Conservation (phyloP, 92 coral and sea anemone species). For the Micromussa lordhowensis region DNA sequence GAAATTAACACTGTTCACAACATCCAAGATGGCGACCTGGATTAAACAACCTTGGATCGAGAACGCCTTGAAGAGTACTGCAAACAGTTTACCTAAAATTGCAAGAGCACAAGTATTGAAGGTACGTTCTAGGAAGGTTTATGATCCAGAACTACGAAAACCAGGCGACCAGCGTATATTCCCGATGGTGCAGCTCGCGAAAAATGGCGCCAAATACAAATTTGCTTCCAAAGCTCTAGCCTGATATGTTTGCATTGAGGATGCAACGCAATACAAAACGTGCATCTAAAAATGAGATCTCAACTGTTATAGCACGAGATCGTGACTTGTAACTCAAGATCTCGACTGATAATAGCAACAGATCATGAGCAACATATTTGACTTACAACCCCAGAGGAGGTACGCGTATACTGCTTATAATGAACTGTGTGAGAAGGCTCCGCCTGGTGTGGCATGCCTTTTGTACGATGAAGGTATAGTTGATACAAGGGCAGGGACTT, state of each 20-base stretch:
- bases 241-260: neutral
- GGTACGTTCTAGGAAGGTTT: constrained; percentile 29
- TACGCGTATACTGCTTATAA: too few species aligned
- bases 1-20: neutral
- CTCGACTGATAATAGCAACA: neutral
- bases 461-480: too few species aligned
- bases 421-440: too few species aligned
- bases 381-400: too few species aligned
- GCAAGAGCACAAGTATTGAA: constrained; percentile 62
- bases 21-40: constrained; percentile 41
- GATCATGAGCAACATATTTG: too few species aligned
- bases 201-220: neutral
- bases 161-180: neutral
- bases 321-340: neutral
- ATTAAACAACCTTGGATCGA: constrained; percentile 49
- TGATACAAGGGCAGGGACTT: too few species aligned
- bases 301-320: neutral
- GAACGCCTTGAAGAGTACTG: constrained; percentile 26
- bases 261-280: neutral
- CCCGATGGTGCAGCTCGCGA: neutral
- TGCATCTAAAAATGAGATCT: neutral
- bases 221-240: neutral
- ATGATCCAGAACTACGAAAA: neutral
- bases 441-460: too few species aligned
- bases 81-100: constrained; percentile 44